Percentiles rank a stretch among this genome's conserved stretches.
phyloP scores from a whole-genome alignment of 2,888 invertebrate species.

The Hyppa rectilinea region DNA sequence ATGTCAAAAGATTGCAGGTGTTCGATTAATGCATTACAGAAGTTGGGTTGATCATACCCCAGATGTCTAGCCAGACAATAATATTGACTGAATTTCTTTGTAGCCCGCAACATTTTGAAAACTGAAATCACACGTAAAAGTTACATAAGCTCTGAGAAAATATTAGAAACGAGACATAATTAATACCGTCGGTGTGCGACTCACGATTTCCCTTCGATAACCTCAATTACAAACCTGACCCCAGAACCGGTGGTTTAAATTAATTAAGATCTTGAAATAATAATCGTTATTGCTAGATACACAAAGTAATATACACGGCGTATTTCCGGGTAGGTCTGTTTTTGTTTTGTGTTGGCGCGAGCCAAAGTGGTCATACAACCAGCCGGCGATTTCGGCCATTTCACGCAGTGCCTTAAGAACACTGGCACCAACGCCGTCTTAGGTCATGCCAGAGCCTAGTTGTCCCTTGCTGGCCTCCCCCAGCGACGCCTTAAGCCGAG shows the following conservation, averaged over 20 bases:
- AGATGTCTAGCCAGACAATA: no score
- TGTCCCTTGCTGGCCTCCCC: no score
- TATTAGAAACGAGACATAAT: constrained; percentile 13
- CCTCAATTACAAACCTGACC: constrained; percentile 39
- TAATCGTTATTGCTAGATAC: background rate
- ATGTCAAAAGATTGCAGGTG: background rate
- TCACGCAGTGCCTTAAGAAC: no score
- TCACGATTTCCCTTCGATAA: constrained; percentile 32
- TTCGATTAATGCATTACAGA: background rate
- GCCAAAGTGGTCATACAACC: no score
- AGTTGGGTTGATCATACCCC: no score
- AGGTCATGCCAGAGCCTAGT: no score
- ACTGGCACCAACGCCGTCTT: no score
- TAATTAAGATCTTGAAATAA: constrained; percentile 34
- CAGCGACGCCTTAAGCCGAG: no score
- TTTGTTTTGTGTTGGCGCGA: constrained; percentile 21
- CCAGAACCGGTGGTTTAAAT: constrained; percentile 14
- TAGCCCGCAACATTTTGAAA: background rate
- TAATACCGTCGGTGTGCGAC: background rate
- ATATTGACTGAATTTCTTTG: no score
- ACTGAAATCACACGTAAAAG: background rate
- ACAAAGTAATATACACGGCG: constrained; percentile 3
- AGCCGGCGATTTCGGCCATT: no score
- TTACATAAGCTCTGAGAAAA: background rate
- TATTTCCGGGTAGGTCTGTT: background rate